Conservation (phyloP, 2,113 vertebrate species). For the Oceanites oceanicus region DNA sequence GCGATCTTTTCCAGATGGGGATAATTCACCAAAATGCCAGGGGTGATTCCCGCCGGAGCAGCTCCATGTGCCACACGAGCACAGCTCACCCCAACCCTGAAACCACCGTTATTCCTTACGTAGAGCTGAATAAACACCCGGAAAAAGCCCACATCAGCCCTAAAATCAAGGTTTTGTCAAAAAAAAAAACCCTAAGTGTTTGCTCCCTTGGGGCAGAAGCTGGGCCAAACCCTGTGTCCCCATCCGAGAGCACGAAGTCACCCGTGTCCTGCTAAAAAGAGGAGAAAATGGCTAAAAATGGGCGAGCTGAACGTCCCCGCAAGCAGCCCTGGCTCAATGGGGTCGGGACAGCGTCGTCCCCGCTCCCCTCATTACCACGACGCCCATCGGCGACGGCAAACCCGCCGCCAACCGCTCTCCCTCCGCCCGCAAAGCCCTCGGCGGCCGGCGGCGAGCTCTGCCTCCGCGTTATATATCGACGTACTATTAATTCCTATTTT, state of each 20-base stretch:
- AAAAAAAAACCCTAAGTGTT: not conserved
- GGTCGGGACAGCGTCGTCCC: not conserved
- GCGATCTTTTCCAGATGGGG: not conserved
- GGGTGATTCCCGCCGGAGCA: not conserved
- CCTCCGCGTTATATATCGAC: not conserved
- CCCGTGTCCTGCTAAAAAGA: not conserved
- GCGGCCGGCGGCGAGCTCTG: not conserved
- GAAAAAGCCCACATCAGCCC: not conserved
- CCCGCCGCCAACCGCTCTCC: not conserved
- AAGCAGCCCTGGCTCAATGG: not conserved
- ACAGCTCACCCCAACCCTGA: not conserved
- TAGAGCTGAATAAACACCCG: fast-evolving
- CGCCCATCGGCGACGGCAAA: fast-evolving
- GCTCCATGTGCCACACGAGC: not conserved
- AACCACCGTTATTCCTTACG: not conserved
- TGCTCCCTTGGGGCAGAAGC: not conserved
- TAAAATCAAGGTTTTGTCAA: not conserved
- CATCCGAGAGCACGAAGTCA: not conserved
- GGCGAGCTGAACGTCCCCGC: fast-evolving
- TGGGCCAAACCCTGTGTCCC: not conserved
- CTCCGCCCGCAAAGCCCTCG: not conserved
- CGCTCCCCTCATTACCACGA: fast-evolving
- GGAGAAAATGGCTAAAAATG: not conserved
- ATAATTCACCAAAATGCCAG: slow-evolving; percentile 48
- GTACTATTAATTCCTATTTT: slow-evolving; percentile 30